A percentile compares a stretch with the other conserved stretches of the same genome.
These are phyloP conservation scores for Chrysina gloriosa DNA, from an alignment of 2,888 invertebrate genomes.

Conservation along the genomic window DNA sequence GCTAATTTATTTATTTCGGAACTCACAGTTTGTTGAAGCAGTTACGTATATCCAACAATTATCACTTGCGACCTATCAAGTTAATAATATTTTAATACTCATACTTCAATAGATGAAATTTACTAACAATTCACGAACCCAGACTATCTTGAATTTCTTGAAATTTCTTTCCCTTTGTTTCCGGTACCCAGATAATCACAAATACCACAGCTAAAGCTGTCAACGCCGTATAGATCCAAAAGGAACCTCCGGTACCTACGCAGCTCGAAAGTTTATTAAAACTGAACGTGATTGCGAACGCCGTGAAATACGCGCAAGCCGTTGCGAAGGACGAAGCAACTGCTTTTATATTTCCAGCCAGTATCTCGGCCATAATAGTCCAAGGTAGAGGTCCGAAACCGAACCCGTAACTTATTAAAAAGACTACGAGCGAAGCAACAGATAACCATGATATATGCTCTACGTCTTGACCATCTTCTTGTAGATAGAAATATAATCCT, in stretches of 20 bases:
- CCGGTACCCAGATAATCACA: conserved; percentile 82
- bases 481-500: conserved; percentile 72
- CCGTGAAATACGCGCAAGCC: conserved; percentile 77
- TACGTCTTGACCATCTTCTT: conserved; percentile 70
- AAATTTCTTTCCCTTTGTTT: conserved; percentile 86
- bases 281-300: conserved; percentile 79
- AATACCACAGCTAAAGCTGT: conserved; percentile 70
- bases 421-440: conserved; percentile 75
- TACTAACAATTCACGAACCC: conserved; percentile 62
- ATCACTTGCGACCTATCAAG: no score
- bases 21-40: no score
- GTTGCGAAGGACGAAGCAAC: conserved; percentile 79
- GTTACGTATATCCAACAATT: no score
- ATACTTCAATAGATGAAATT: background rate
- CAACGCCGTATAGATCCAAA: conserved; percentile 75
- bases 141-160: conserved; percentile 81
- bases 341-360: conserved; percentile 81
- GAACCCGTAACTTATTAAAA: conserved; percentile 77
- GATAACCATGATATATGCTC: conserved; percentile 74
- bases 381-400: conserved; percentile 82
- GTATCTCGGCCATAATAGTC: conserved; percentile 85
- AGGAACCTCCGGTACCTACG: conserved; percentile 72
- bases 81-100: no score
- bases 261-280: conserved; percentile 70
- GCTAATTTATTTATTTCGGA: no score